phyloP scores from a whole-genome alignment of 2,113 vertebrate genomes.

The Steatornis caripensis region DNA sequence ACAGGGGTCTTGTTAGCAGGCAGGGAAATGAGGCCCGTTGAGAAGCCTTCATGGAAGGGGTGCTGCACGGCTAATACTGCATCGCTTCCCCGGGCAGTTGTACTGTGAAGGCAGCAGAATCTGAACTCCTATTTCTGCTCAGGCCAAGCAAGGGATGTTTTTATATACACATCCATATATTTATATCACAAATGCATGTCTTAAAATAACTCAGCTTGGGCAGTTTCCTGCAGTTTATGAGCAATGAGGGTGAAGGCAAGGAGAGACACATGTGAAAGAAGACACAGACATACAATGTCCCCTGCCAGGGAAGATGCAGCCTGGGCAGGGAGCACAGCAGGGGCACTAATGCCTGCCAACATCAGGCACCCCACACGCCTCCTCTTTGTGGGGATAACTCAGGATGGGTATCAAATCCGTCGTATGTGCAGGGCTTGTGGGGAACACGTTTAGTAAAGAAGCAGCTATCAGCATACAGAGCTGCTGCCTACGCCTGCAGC shows the following conservation, averaged over 20 bases:
- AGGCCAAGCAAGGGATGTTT: not conserved
- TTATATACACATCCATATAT: not conserved
- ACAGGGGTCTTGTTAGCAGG: rapidly evolving
- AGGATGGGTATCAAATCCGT: not conserved
- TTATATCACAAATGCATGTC: not conserved
- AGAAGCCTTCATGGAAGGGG: not conserved
- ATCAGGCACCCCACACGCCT: not conserved
- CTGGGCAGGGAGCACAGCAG: not conserved
- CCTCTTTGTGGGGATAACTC: rapidly evolving
- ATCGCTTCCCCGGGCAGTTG: not conserved
- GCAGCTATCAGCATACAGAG: not conserved
- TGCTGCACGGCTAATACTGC: not conserved
- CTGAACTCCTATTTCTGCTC: not conserved
- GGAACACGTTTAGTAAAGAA: not conserved
- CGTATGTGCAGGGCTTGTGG: rapidly evolving
- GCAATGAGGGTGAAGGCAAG: not conserved
- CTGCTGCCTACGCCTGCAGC: not conserved
- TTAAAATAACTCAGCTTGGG: not conserved
- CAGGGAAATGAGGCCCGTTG: not conserved
- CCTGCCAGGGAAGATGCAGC: rapidly evolving
- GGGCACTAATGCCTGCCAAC: not conserved
- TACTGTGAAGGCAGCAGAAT: not conserved
- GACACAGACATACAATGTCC: not conserved
- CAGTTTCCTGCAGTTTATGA: not conserved
- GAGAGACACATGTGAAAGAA: not conserved